These are phyloP conservation scores for Labeo calbasu DNA, from an alignment of 2,797 vertebrate genomes.

Conservation along the genomic window DNA sequence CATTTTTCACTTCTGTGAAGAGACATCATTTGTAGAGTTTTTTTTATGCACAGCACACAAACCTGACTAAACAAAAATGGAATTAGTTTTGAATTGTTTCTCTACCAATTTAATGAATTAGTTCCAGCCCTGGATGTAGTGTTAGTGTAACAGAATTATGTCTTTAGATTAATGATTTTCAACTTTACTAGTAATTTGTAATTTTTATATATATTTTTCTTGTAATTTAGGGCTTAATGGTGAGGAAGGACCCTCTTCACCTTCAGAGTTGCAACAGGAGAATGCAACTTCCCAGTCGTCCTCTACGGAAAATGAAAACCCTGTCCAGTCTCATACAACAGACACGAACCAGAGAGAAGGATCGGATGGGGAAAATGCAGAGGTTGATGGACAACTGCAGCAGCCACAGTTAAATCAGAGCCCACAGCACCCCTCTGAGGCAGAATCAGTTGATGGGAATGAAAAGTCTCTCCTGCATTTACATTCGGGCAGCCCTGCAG, in stretches of 20 bases:
- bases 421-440: conserved; percentile 55
- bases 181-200: background rate
- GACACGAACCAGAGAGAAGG: conserved; percentile 67
- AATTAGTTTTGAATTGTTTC: background rate
- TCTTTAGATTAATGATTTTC: background rate
- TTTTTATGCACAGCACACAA: background rate
- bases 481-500: conserved; percentile 45
- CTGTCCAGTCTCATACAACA: conserved; percentile 58
- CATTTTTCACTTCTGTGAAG: background rate
- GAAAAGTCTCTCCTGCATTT: conserved; percentile 73
- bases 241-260: conserved; percentile 78
- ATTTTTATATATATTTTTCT: background rate
- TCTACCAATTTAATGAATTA: background rate
- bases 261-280: conserved; percentile 74
- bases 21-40: background rate
- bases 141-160: background rate
- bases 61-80: background rate
- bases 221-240: conserved; percentile 82
- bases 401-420: conserved; percentile 54
- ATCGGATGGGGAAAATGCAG: conserved; percentile 68
- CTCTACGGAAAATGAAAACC: conserved; percentile 62
- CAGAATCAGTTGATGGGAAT: conserved; percentile 70
- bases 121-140: background rate
- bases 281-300: conserved; percentile 73
- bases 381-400: conserved; percentile 72